phyloP scores from a whole-genome alignment of 2,888 invertebrate species.

The Hipparchia sbordonii region DNA sequence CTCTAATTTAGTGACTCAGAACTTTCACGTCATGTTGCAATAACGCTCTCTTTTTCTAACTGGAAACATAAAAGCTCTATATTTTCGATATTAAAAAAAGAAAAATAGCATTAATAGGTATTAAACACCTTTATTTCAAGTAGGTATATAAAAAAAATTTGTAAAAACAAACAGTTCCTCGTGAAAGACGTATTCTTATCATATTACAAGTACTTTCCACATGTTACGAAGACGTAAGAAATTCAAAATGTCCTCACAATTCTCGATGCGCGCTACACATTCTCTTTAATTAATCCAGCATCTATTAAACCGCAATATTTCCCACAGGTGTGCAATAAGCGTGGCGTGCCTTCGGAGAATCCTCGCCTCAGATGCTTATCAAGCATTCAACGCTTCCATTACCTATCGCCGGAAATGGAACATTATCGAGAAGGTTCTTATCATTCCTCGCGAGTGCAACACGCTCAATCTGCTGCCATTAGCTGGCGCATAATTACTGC shows the following conservation, averaged over 20 bases:
- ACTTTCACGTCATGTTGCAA: too few species aligned
- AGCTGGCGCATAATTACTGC: constrained; percentile 41
- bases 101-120: too few species aligned
- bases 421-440: constrained; percentile 36
- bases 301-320: constrained; percentile 6
- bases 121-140: too few species aligned
- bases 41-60: too few species aligned
- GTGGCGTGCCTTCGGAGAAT: constrained; percentile 28
- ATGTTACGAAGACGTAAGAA: constrained; percentile 15
- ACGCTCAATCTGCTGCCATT: constrained; percentile 41
- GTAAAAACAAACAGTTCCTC: too few species aligned
- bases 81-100: too few species aligned
- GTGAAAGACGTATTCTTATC: too few species aligned
- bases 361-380: constrained; percentile 32
- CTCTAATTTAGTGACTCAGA: too few species aligned
- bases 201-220: constrained; percentile 5
- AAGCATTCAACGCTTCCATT: constrained; percentile 37
- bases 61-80: too few species aligned
- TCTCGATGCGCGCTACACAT: constrained; percentile 25
- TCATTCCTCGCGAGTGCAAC: constrained; percentile 27
- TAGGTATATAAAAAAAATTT: too few species aligned
- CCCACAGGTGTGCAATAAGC: constrained; percentile 16
- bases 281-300: constrained; percentile 28
- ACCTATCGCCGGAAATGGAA: constrained; percentile 36
- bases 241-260: constrained; percentile 27